Evolutionary conservation across 1,140 invertebrate genomes (phyloP), one percentile per base, ranked within the genome.

Genomic region (Bombus superbus): DNA sequence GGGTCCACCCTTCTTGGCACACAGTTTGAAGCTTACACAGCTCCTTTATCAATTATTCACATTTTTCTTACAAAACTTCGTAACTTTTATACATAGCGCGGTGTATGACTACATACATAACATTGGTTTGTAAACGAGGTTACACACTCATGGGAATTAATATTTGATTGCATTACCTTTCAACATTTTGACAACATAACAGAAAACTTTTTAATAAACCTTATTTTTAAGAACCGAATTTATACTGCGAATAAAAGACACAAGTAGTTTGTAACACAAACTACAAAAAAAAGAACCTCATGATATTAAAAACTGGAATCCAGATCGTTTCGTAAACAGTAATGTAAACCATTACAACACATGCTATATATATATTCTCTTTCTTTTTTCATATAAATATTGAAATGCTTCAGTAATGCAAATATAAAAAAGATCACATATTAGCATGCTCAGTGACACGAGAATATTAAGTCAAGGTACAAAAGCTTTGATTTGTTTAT

Each of bases 51-150:
- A 11, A 72, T 69, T 80, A 89, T 88, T 85, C 82, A 88, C 72
- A 83, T 75, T 71, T 53, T 81, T 44, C 28, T 81, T 88, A 85
- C 44, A 78, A 62, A 82, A 88, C 59, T 72, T 78, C 9, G 15
- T 81, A 86, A 76, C 68, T 86, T 86, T 76, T 86, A 86, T 86
- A 88, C 85, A 88, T 57, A 57, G 62, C 71, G 59, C 59, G 76
- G 40, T 25, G 71, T 89, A 85, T 74, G 25, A 86, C 74, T 85
- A 86, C 78, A 78, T 72, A 75, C 68, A 78, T 78, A 84, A 75
- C 73, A 87, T 87, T 84, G 42, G 35, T 79, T 79, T 53, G 59
- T 79, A 75, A 75, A 84, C 68, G 44, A 73, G 64, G 53, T 77
- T 86, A 77, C 62, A 86, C 53, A 78, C 38, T 83, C 32, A 72